Evolutionary conservation across 1,140 invertebrate genomes (phyloP).

Genomic region (Aphis craccivora): DNA sequence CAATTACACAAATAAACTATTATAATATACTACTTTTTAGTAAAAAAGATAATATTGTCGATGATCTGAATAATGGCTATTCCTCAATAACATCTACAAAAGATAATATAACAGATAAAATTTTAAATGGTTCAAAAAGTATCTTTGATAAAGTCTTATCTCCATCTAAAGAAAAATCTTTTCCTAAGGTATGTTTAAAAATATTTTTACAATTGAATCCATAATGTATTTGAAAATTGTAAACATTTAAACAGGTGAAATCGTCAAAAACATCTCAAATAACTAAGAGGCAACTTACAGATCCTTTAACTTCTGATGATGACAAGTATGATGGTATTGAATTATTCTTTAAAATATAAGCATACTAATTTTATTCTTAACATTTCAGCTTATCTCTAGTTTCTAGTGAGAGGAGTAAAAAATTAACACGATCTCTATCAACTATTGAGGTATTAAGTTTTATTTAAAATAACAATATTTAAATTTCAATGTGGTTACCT

Average conservation of each 20-base stretch:
- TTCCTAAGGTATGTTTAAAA: slow-evolving; percentile 51
- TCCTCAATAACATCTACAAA: slow-evolving; percentile 68
- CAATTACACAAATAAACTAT: background rate
- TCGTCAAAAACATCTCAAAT: slow-evolving; percentile 72
- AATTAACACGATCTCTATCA: slow-evolving; percentile 42
- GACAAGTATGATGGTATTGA: slow-evolving; percentile 65
- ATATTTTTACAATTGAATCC: background rate
- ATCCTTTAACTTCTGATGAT: slow-evolving; percentile 91
- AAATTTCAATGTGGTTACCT: background rate
- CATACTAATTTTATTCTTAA: background rate
- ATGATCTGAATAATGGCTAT: background rate
- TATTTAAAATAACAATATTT: background rate
- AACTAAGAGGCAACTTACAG: slow-evolving; percentile 85
- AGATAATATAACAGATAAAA: slow-evolving; percentile 75
- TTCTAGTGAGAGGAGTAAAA: slow-evolving; percentile 17
- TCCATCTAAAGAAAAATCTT: slow-evolving; percentile 74
- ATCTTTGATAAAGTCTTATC: slow-evolving; percentile 82
- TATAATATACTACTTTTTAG: slow-evolving; percentile 11
- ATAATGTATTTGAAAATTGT: background rate
- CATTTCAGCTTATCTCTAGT: background rate
- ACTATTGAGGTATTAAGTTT: slow-evolving; percentile 24
- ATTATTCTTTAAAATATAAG: background rate
- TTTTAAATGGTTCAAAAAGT: slow-evolving; percentile 77
- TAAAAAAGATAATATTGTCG: background rate
- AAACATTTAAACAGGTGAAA: slow-evolving; percentile 15